phyloP scores from a whole-genome alignment of 2,113 vertebrate genomes.

The Strigops habroptila region DNA sequence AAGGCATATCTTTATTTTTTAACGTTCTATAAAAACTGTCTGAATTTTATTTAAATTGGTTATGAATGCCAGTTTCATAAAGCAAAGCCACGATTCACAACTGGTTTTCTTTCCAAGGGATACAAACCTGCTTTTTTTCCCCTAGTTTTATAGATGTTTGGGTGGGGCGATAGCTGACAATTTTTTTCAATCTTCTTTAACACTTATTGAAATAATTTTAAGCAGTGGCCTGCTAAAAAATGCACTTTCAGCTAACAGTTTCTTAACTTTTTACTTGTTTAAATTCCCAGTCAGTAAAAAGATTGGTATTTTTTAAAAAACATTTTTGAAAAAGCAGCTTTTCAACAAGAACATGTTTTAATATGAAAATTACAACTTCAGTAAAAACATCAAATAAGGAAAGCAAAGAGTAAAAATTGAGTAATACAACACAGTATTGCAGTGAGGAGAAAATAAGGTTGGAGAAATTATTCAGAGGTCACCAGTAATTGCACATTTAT shows the following conservation, averaged over 20 bases:
- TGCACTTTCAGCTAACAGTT: neutral
- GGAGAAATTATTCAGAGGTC: slow-evolving; percentile 32
- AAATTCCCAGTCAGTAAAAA: neutral
- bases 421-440: neutral
- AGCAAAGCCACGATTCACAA: neutral
- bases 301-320: neutral
- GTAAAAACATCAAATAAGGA: neutral
- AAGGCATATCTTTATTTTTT: slow-evolving; percentile 27
- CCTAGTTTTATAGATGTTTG: neutral
- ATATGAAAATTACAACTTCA: neutral
- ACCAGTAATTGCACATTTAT: slow-evolving; percentile 18
- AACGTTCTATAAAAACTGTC: neutral
- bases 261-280: neutral
- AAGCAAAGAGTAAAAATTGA: neutral
- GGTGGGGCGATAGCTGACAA: neutral
- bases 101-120: neutral
- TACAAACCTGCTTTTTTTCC: neutral
- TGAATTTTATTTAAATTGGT: slow-evolving; percentile 47
- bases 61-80: slow-evolving; percentile 12
- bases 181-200: neutral
- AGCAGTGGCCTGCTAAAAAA: neutral
- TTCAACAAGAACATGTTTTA: neutral
- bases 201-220: neutral
- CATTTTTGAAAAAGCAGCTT: neutral
- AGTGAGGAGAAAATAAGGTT: neutral